Conservation (phyloP, 2,113 vertebrate species). For the Myotis lucifugus region DNA sequence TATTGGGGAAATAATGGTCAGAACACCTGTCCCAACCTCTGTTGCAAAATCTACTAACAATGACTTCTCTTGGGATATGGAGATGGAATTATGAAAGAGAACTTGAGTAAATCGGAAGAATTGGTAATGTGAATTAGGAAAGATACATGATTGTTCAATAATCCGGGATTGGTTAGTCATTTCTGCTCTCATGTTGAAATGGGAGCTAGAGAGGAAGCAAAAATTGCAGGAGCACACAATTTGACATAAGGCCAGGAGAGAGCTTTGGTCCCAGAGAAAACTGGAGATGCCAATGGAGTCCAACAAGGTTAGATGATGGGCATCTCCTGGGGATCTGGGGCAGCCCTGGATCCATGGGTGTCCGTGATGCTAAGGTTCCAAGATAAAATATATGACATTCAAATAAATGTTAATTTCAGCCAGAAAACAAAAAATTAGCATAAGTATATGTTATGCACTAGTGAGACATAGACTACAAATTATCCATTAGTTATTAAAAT, state of each 20-base stretch:
- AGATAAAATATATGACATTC: background rate
- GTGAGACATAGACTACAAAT: background rate
- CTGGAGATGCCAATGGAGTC: background rate
- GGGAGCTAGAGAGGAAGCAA: background rate
- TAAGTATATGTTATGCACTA: slow-evolving; percentile 5
- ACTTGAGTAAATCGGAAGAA: slow-evolving; percentile 28
- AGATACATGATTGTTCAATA: slow-evolving; percentile 12
- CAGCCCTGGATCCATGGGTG: background rate
- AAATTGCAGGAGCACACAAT: background rate
- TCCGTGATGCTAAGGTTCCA: background rate
- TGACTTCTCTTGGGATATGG: background rate
- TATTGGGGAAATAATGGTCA: background rate
- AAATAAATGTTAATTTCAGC: background rate
- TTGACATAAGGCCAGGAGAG: background rate
- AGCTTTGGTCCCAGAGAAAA: background rate
- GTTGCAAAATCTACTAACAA: slow-evolving; percentile 2
- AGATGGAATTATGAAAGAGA: slow-evolving; percentile 49
- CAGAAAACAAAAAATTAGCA: background rate
- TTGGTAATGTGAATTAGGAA: slow-evolving; percentile 27
- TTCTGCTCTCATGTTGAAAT: slow-evolving; percentile 7
- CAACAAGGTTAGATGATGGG: background rate
- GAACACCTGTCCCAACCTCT: background rate
- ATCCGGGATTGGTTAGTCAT: background rate
- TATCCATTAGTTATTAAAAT: slow-evolving; percentile 5
- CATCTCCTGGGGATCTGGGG: background rate